Evolutionary conservation across 30 jellyfish, hydroid and myxozoan genomes (phyloP).

Genomic region (Aurelia sp.): DNA sequence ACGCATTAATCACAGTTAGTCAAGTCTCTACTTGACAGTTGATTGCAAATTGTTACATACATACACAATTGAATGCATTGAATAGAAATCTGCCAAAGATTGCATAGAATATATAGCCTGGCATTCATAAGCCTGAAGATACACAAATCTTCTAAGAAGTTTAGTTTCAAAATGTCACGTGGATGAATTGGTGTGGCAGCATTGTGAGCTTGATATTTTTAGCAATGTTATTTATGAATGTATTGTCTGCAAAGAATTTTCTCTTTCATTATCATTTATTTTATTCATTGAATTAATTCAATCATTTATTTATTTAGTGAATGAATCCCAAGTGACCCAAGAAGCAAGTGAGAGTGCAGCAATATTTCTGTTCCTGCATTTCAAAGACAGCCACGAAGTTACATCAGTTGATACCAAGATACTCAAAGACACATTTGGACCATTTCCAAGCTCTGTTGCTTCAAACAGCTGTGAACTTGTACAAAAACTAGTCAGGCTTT

Average conservation of each 20-base stretch:
- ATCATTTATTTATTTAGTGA: slow-evolving; percentile 44
- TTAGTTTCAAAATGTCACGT: too few species aligned
- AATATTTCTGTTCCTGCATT: slow-evolving; percentile 72
- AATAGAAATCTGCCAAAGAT: too few species aligned
- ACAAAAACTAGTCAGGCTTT: slow-evolving; percentile 43
- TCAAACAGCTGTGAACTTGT: slow-evolving; percentile 74
- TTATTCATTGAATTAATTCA: not conserved
- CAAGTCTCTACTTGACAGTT: too few species aligned
- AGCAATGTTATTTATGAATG: not conserved
- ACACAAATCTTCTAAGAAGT: too few species aligned
- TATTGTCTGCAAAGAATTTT: too few species aligned
- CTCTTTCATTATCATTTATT: too few species aligned
- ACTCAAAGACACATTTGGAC: slow-evolving; percentile 70
- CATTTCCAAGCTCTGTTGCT: slow-evolving; percentile 83
- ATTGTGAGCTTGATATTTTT: not conserved
- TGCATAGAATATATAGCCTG: too few species aligned
- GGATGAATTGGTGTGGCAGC: not conserved
- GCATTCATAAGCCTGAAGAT: too few species aligned
- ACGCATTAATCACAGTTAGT: too few species aligned
- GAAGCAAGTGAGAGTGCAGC: slow-evolving; percentile 83
- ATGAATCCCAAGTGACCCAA: slow-evolving; percentile 64
- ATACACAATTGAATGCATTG: too few species aligned
- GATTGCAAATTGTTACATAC: too few species aligned
- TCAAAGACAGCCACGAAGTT: slow-evolving; percentile 54
- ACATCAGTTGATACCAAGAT: slow-evolving; percentile 74